Base-by-base conservation (phyloP, 2,888 invertebrate species). In the Mechanitis mazaeus region DNA sequence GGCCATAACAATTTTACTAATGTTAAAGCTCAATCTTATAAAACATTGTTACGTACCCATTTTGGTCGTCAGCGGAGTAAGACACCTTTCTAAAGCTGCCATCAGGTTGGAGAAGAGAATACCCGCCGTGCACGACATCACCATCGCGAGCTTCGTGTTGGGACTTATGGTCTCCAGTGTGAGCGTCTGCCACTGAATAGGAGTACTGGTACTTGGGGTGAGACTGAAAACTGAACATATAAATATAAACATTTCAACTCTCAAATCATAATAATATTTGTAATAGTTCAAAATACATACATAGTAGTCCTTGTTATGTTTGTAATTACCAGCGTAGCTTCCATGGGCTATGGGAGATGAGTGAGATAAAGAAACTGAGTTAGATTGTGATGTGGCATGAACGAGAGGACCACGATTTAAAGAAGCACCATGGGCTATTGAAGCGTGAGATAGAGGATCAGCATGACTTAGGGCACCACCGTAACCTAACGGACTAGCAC, bases 61-160 rank as follows among this genome's bases (percentile, higher is more conserved):
- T 74, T 75, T 91, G 91, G 75, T 92, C 91, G 68, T 92, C 92
- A 69, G 92, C 92, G 69, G 89, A 84, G 83, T 93, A 92, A 68
- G 91, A 87, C 35, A 92, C 92, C 70, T 92, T 92, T 74, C 92
- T 90, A 80, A 91, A 85, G 64, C 92, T 91, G 68, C 92, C 92
- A 72, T 92, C 92, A 33, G 92, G 91, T 75, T 92, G 92, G 68
- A 92, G 87, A 60, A 92, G 84, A 42, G 92, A 92, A 82, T 93
- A 93, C 71, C 93, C 92, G 64, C 93, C 93, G 77, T 92, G 91
- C 59, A 93, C 93, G 55, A 91, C 91, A 69, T 93, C 92, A 33
- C 93, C 94, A 75, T 92, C 91, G 54, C 91, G 89, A 71, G 83
- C 83, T 76, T 92, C 92, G 60, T 90, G 86, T 77, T 92, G 92